A percentile compares a stretch with the other conserved stretches of the same genome.
phyloP scores from a whole-genome alignment of 2,797 vertebrate species.

The Coranthus polyacanthus region DNA sequence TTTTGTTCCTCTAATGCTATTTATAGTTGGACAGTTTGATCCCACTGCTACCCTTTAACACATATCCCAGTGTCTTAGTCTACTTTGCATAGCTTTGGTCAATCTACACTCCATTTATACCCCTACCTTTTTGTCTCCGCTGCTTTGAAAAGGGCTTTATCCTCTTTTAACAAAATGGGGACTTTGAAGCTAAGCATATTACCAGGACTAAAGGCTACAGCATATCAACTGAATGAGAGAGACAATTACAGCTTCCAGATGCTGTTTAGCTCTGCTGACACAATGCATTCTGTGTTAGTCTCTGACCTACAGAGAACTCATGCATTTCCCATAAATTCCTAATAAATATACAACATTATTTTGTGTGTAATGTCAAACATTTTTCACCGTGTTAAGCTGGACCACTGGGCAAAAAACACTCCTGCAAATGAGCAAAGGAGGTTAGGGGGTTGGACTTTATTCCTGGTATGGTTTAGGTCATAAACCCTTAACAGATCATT shows the following conservation, averaged over 20 bases:
- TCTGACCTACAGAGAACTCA: slow-evolving; percentile 11
- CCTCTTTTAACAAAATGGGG: slow-evolving; percentile 55
- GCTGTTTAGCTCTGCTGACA: slow-evolving; percentile 60
- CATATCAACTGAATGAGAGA: slow-evolving; percentile 40
- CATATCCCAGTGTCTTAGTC: slow-evolving; percentile 16
- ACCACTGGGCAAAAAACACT: too few species aligned
- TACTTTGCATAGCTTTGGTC: slow-evolving; percentile 40
- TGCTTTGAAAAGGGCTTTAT: slow-evolving; percentile 59
- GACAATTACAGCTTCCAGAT: slow-evolving; percentile 66
- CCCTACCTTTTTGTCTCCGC: slow-evolving; percentile 47
- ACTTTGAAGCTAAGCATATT: slow-evolving; percentile 63
- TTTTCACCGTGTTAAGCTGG: not conserved
- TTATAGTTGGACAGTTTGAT: slow-evolving; percentile 41
- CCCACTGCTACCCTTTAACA: slow-evolving; percentile 26
- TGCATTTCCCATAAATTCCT: slow-evolving; percentile 32
- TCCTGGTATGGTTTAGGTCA: slow-evolving; percentile 3
- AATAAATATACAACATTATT: slow-evolving; percentile 39
- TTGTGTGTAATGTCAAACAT: not conserved
- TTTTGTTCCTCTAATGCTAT: slow-evolving; percentile 39
- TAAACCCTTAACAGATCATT: not conserved
- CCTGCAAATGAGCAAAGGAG: slow-evolving; percentile 21
- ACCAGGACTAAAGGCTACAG: slow-evolving; percentile 45
- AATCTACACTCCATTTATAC: slow-evolving; percentile 46
- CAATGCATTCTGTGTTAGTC: slow-evolving; percentile 30
- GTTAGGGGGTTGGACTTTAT: not conserved